Evolutionary conservation across 2,888 invertebrate species (phyloP), one percentile per base, ranked within the genome.

Genomic region (Hirtodrosophila trivittata): DNA sequence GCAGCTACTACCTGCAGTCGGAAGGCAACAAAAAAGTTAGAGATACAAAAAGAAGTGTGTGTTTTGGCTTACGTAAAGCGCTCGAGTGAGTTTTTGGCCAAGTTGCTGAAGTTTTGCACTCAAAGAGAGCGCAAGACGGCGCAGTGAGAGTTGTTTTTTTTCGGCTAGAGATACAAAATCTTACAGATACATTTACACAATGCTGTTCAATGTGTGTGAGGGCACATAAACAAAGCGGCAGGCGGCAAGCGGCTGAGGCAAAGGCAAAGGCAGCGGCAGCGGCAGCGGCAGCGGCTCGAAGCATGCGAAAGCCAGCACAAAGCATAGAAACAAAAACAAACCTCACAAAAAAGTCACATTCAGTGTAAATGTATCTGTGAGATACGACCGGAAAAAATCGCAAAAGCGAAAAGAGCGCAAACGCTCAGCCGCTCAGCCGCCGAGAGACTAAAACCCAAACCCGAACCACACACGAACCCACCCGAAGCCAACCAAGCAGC

Each of bases 291-390:
- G 28, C 18, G 41, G 13, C 33, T 21, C 28, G 69, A 81, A 78
- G 77, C 84, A 86, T 81, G 86, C 87, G 81, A 82, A 72, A 41
- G 60, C 66, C 56, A 85, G 86, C 85, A 68, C 87, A 82, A 82
- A 82, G 66, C 87, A 68, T 65, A 82, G 72, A 73, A 82, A 85
- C 86, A 82, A 82, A 82, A 82, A 82, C 82, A 82, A 82, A 85
- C 87, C 69, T 66, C 75, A 66, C 63, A 64, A 37, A n/a, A 26
- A 6, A 9, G 2, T 9, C 1, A n/a, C 25, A 12, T 10, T 8
- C 6, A 21, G 13, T 18, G 30, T 42, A 30, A 13, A 9, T 45
- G 45, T 38, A 9, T 38, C 9, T 14, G 38, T 38, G 66, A 13
- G 42, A 2, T 21, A 21, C 18, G 57, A 71, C 70, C 84, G 77